A percentile compares a stretch with the other conserved stretches of the same genome.
Conservation (phyloP, 2,888 invertebrate genomes). For the Lasioglossum leucozonium region DNA sequence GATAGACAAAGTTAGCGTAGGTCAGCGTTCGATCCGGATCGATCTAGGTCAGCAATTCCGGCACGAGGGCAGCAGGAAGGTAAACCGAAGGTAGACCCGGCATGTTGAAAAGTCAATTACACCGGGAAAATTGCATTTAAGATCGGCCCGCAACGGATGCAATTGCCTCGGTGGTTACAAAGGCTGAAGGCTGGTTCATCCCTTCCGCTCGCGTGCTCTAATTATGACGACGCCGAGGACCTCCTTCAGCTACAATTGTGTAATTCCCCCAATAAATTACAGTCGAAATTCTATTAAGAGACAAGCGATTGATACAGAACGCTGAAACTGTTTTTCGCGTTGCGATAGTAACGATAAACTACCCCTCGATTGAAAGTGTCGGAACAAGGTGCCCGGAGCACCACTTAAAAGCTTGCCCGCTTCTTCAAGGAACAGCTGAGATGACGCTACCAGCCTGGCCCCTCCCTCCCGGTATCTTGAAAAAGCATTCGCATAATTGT, state of each 20-base stretch:
- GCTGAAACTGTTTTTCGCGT: background rate
- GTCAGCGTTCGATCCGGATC: conserved; percentile 35
- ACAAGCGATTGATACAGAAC: background rate
- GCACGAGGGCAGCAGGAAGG: conserved; percentile 11
- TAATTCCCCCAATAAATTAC: background rate
- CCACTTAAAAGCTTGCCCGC: background rate
- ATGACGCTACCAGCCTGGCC: background rate
- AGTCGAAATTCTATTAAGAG: conserved; percentile 5
- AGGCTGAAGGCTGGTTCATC: conserved; percentile 54
- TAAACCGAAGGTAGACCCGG: conserved; percentile 49
- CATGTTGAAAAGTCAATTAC: conserved; percentile 67
- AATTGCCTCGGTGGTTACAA: conserved; percentile 73
- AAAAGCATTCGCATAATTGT: too few relatives aligned
- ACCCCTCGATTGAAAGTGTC: background rate
- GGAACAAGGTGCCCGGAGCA: background rate
- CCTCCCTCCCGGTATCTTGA: background rate
- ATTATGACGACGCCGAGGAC: conserved; percentile 59
- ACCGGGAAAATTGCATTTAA: conserved; percentile 68
- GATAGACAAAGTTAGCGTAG: conserved; percentile 48
- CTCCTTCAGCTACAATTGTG: conserved; percentile 2
- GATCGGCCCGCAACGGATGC: conserved; percentile 70
- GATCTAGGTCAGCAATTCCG: background rate
- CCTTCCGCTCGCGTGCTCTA: conserved; percentile 39
- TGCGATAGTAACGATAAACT: background rate
- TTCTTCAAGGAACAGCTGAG: background rate